Base-by-base conservation (phyloP, 2,888 invertebrate species). In the Aspidapion aeneum region DNA sequence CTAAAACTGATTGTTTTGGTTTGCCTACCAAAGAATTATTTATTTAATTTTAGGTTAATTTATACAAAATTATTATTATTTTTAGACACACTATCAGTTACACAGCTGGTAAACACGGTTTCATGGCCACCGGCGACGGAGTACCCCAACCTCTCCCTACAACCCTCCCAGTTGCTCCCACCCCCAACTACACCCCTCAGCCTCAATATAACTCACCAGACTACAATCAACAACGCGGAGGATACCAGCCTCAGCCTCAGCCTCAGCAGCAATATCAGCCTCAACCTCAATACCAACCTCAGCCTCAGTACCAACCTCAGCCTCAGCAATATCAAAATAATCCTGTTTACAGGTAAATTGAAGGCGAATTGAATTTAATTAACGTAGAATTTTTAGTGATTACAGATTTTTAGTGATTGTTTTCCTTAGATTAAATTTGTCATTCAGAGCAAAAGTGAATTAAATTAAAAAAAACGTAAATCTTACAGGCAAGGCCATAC, bases 71-170 rank as follows among this genome's bases (percentile, higher is more conserved):
- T n/a, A n/a, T n/a, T n/a, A n/a, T n/a, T n/a, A 7, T 50, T 66
- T 64, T 9, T 18, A 67, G 67, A 35, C 87, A 90, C 71, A 93
- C 91, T 21, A 88, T 94, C 74, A 87, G 86, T 71, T 94, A 93
- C 79, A 88, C 93, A 9, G 94, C 94, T 48, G 94, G 93, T 73
- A 93, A 93, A 80, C 87, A 92, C 77, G 93, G 89, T 72, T 90
- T 89, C 84, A 87, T 89, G 82, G 93, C 93, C 7, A 82, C 83
- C 57, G 94, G 94, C 22, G 94, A 93, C 74, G 91, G 78, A 65
- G 79, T 82, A 54, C 83, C 83, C 1, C 80, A 82, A 72, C 80
- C 83, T 17, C 70, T 77, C 51, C 78, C 80, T 22, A 77, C 80
- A 49, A 70, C 76, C 66, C 67, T 81, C 66, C 77, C 89, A 55